These are phyloP conservation scores for Acrobasis repandana DNA, from an alignment of 2,888 invertebrate species.

Conservation along the genomic window DNA sequence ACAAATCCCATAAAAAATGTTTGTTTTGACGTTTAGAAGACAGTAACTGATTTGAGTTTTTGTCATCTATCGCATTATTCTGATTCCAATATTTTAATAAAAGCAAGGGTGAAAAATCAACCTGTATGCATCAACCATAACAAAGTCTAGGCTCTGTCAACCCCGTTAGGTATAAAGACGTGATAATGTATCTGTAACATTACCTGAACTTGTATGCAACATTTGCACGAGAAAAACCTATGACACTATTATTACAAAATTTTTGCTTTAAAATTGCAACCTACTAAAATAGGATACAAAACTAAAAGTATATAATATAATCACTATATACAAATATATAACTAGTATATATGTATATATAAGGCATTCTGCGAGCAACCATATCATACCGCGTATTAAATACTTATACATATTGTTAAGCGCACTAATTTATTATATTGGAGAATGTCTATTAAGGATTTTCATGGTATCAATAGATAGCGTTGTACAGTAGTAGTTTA, in stretches of 20 bases:
- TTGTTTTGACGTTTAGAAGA: no score
- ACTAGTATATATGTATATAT: conserved; percentile 25
- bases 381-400: conserved; percentile 10
- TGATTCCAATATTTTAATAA: no score
- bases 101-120: no score
- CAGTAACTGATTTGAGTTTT: no score
- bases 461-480: no score
- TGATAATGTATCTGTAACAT: no score
- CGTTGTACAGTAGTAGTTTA: no score
- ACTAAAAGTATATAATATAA: conserved; percentile 14
- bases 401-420: conserved; percentile 14
- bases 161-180: no score
- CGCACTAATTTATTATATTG: neutral
- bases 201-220: neutral
- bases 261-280: neutral
- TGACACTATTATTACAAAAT: neutral
- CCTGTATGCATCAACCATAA: no score
- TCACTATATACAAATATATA: conserved; percentile 26
- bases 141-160: no score
- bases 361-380: conserved; percentile 27
- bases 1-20: no score
- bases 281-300: neutral
- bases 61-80: no score
- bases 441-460: neutral
- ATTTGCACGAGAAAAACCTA: neutral